These are phyloP conservation scores for Crematogaster levior DNA, from an alignment of 2,888 invertebrate genomes.

Conservation along the genomic window DNA sequence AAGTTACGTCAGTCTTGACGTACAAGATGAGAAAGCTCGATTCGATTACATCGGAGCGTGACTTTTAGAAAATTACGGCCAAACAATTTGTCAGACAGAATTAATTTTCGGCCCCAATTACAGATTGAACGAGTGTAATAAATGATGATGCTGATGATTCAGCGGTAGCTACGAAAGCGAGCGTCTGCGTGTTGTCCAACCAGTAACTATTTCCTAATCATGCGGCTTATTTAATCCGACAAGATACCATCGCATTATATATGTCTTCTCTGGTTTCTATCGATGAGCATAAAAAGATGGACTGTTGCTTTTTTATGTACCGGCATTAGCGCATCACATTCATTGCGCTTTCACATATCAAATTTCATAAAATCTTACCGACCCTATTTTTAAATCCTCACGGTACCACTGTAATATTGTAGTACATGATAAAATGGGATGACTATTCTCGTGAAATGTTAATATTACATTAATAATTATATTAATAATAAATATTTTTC, in stretches of 20 bases:
- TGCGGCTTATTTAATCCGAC: conserved; percentile 37
- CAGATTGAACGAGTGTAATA: conserved; percentile 38
- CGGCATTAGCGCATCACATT: neutral
- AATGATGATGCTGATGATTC: conserved; percentile 49
- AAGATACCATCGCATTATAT: conserved; percentile 23
- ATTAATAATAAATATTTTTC: conserved; percentile 9
- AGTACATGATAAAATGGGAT: neutral
- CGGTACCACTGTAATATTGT: too few relatives aligned
- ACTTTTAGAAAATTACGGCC: conserved; percentile 34
- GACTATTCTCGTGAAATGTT: neutral
- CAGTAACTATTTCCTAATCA: conserved; percentile 33
- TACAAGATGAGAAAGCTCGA: conserved; percentile 20
- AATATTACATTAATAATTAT: too few relatives aligned
- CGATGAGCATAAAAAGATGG: conserved; percentile 6
- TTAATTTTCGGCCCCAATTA: conserved; percentile 42
- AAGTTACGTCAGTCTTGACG: neutral
- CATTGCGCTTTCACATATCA: conserved; percentile 34
- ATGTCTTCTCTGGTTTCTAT: conserved; percentile 37
- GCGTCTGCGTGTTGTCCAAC: conserved; percentile 12
- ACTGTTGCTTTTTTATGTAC: conserved; percentile 14
- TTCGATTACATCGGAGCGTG: neutral
- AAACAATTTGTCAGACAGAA: conserved; percentile 45
- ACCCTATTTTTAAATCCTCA: too few relatives aligned
- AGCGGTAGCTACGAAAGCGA: conserved; percentile 37
- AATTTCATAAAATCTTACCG: conserved; percentile 28